Percentiles rank a stretch among this genome's conserved stretches.
phyloP scores from a whole-genome alignment of 2,113 vertebrate genomes.

The Etheostoma spectabile region DNA sequence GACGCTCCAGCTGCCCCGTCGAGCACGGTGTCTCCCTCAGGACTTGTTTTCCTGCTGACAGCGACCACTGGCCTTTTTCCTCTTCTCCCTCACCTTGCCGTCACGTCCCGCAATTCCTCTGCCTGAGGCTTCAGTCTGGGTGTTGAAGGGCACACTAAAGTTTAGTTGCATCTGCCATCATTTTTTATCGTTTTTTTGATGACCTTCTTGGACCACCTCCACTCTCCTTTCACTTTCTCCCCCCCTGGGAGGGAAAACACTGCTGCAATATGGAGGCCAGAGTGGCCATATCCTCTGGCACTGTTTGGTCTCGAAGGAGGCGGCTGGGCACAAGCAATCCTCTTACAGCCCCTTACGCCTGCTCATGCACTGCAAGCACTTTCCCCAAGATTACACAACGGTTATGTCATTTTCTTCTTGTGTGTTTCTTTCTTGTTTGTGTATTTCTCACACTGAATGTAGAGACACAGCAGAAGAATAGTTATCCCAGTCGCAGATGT shows the following conservation, averaged over 20 bases:
- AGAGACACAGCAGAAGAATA: slow-evolving; percentile 9
- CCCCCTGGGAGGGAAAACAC: slow-evolving; percentile 27
- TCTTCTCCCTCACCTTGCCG: slow-evolving; percentile 54
- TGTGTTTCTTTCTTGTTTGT: too few species aligned
- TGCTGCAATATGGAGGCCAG: slow-evolving; percentile 31
- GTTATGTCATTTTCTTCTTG: background rate
- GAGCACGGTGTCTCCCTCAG: slow-evolving; percentile 47
- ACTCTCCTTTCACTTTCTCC: slow-evolving; percentile 38
- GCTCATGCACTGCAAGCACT: slow-evolving; percentile 15
- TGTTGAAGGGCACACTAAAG: slow-evolving; percentile 62
- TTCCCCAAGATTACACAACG: slow-evolving; percentile 12
- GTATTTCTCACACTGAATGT: background rate
- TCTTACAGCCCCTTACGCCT: slow-evolving; percentile 12
- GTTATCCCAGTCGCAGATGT: slow-evolving; percentile 4
- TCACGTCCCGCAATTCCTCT: slow-evolving; percentile 48
- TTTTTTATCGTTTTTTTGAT: slow-evolving; percentile 63
- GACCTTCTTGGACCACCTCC: slow-evolving; percentile 57
- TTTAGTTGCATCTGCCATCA: slow-evolving; percentile 52
- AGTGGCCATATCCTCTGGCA: slow-evolving; percentile 39
- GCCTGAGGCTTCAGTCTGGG: slow-evolving; percentile 52
- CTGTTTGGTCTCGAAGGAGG: slow-evolving; percentile 34
- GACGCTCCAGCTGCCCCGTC: slow-evolving; percentile 36
- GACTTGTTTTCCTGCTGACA: slow-evolving; percentile 61
- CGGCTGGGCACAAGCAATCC: slow-evolving; percentile 5
- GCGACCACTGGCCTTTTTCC: slow-evolving; percentile 50